phyloP scores from a whole-genome alignment of 2,888 invertebrate genomes.

The Leptopterna dolabrata region DNA sequence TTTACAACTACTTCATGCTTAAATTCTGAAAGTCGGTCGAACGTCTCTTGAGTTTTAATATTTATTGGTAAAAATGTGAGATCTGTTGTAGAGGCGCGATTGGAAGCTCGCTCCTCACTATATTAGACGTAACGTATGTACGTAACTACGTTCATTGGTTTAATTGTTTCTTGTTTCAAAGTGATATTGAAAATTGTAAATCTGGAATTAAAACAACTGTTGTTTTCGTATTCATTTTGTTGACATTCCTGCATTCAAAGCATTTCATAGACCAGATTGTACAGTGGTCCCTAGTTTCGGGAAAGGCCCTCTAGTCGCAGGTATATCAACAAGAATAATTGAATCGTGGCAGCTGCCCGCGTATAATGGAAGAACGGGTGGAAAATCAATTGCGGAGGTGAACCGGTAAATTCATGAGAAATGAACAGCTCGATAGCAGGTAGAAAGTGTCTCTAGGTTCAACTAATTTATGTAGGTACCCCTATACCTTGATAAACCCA shows the following conservation, averaged over 20 bases:
- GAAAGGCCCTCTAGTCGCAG: too few species aligned
- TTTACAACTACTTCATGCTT: background rate
- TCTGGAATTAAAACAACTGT: conserved; percentile 27
- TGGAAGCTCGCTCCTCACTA: background rate
- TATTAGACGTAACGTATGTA: background rate
- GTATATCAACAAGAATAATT: too few species aligned
- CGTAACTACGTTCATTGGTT: background rate
- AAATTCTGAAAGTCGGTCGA: background rate
- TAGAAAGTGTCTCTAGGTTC: too few species aligned
- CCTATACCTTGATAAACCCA: too few species aligned
- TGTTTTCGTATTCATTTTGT: background rate
- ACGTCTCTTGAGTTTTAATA: background rate
- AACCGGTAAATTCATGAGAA: too few species aligned
- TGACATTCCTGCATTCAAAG: background rate
- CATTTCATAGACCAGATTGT: background rate
- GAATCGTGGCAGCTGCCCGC: too few species aligned
- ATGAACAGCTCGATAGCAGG: too few species aligned
- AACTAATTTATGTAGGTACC: too few species aligned
- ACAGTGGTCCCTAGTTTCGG: too few species aligned
- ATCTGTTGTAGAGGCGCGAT: background rate
- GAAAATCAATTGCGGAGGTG: too few species aligned
- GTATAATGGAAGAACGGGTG: too few species aligned
- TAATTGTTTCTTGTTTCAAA: background rate
- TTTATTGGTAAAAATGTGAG: background rate
- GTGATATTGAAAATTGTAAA: conserved; percentile 21